phyloP scores from a whole-genome alignment of 1,140 invertebrate species.

The Meloidogyne chitwoodi region DNA sequence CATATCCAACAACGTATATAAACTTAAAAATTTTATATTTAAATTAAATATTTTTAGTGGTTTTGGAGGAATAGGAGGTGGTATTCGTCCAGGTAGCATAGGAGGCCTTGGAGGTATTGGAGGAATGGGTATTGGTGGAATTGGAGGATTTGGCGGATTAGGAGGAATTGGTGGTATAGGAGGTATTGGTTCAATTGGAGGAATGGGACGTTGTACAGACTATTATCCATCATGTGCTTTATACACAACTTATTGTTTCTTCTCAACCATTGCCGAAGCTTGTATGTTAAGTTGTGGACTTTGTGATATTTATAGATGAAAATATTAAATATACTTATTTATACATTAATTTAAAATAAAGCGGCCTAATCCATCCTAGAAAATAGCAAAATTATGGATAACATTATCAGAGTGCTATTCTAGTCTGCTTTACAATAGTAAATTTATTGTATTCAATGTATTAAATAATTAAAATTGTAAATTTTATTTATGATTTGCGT shows the following conservation, averaged over 20 bases:
- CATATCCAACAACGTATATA: background rate
- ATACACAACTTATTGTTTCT: constrained; percentile 4
- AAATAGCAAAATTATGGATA: too few species aligned
- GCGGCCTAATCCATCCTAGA: too few species aligned
- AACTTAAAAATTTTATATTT: background rate
- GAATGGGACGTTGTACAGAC: background rate
- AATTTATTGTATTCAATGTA: too few species aligned
- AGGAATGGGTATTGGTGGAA: background rate
- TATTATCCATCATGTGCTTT: background rate
- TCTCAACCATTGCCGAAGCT: background rate
- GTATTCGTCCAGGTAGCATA: background rate
- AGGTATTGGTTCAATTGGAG: background rate
- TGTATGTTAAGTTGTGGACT: constrained; percentile 8
- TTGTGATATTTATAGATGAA: background rate
- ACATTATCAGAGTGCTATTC: too few species aligned
- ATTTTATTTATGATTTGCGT: too few species aligned
- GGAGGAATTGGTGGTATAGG: background rate
- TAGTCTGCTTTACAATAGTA: too few species aligned
- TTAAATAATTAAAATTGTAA: too few species aligned
- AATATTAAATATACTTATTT: too few species aligned
- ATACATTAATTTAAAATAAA: too few species aligned
- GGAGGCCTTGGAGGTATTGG: background rate
- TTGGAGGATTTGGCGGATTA: background rate
- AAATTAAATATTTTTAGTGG: background rate
- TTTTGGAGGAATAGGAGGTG: background rate